Evolutionary conservation across 2,797 vertebrate genomes (phyloP).

Genomic region (Hemitrygon akajei): DNA sequence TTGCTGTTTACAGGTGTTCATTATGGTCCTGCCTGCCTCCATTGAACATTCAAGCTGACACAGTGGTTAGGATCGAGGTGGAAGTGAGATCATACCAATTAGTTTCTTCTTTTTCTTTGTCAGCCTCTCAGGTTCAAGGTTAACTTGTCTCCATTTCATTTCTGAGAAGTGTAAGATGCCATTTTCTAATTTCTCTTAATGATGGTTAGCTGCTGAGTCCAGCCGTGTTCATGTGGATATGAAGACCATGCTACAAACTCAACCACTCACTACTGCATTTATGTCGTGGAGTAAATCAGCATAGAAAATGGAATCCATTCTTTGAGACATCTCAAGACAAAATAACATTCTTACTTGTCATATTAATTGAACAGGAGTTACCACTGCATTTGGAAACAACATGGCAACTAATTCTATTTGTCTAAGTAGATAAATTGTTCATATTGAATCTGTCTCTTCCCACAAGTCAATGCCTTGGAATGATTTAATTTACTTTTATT

Average conservation of each 20-base stretch:
- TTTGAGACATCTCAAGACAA: not conserved
- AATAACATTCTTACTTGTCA: constrained; percentile 45
- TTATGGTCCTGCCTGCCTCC: not conserved
- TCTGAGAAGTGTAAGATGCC: too few relatives aligned
- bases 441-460: constrained; percentile 66
- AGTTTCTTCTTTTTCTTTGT: too few relatives aligned
- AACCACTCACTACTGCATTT: not conserved
- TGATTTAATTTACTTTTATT: constrained; percentile 72
- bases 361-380: constrained; percentile 64
- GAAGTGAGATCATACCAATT: not conserved
- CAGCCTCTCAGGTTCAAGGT: too few relatives aligned
- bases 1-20: not conserved
- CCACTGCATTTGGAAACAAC: constrained; percentile 63
- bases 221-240: too few relatives aligned
- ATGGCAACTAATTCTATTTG: constrained; percentile 73
- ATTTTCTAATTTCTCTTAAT: too few relatives aligned
- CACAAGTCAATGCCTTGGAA: constrained; percentile 58
- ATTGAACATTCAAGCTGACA: not conserved
- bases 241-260: not conserved
- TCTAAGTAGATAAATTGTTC: constrained; percentile 76
- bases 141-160: too few relatives aligned
- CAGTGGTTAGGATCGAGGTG: not conserved
- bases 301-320: not conserved
- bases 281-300: not conserved
- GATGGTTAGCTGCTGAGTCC: too few relatives aligned